Percentiles rank a stretch among this genome's conserved stretches.
Conservation (phyloP, 2,888 invertebrate species). For the Embidobia sp. region DNA sequence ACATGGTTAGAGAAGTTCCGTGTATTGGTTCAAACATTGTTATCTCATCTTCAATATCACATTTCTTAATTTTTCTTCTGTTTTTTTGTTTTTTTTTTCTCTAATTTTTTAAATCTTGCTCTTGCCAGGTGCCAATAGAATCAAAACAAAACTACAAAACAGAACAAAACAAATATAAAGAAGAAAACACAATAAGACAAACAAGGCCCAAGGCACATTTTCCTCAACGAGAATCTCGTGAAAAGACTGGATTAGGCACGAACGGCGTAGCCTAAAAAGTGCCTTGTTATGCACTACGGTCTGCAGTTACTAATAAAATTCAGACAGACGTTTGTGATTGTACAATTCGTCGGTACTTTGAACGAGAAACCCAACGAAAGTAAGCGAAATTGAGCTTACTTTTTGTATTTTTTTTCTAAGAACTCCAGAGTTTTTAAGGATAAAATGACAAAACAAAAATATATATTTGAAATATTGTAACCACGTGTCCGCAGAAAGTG, state of each 20-base stretch:
- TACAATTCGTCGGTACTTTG: neutral
- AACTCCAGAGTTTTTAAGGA: too few species aligned
- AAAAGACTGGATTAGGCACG: slow-evolving; percentile 12
- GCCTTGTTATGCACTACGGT: slow-evolving; percentile 35
- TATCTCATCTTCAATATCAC: too few species aligned
- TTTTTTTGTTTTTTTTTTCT: neutral
- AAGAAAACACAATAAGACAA: slow-evolving; percentile 9
- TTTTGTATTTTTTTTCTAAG: neutral
- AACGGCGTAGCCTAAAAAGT: slow-evolving; percentile 20
- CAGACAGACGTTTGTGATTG: neutral
- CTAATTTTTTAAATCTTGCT: slow-evolving; percentile 8
- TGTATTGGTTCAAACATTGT: too few species aligned
- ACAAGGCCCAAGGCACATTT: slow-evolving; percentile 5
- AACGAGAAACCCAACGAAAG: slow-evolving; percentile 15
- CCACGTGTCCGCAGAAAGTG: too few species aligned
- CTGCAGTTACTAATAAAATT: slow-evolving; percentile 25
- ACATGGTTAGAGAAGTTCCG: too few species aligned
- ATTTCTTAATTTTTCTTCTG: slow-evolving; percentile 70
- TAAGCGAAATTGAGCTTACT: too few species aligned
- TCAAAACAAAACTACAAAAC: neutral
- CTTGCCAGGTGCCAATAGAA: slow-evolving; percentile 54
- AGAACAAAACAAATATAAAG: too few species aligned
- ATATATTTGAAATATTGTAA: too few species aligned
- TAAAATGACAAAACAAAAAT: too few species aligned
- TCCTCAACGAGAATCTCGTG: neutral